Evolutionary conservation across 2,888 invertebrate species (phyloP).

Genomic region (Rhingia rostrata): DNA sequence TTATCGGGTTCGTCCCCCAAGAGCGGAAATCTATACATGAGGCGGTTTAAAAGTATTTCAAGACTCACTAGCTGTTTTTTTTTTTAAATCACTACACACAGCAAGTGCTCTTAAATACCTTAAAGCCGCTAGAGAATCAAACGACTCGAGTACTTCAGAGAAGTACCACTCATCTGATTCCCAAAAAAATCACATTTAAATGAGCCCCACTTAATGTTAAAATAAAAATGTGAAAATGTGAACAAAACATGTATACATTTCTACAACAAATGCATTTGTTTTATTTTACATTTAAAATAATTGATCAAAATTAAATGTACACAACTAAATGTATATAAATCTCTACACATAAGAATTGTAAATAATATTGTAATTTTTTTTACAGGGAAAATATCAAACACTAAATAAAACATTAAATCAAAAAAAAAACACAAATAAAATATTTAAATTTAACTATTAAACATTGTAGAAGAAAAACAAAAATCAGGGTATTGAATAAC

Average conservation of each 20-base stretch:
- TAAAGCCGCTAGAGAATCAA: constrained; percentile 20
- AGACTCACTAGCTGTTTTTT: constrained; percentile 3
- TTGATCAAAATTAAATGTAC: constrained; percentile 1
- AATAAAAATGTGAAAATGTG: constrained; percentile 16
- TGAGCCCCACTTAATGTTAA: constrained; percentile 55
- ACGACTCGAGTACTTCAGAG: constrained; percentile 27
- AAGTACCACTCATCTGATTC: constrained; percentile 42
- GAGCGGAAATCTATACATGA: neutral
- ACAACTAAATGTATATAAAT: neutral
- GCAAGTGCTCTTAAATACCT: constrained; percentile 31
- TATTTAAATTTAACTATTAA: constrained; percentile 24
- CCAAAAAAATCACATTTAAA: constrained; percentile 39
- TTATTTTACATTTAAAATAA: constrained; percentile 28
- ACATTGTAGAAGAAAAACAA: too few relatives aligned
- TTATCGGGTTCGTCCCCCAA: neutral
- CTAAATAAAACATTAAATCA: constrained; percentile 5
- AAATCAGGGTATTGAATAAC: constrained; percentile 61
- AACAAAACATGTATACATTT: neutral
- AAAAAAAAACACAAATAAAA: constrained; percentile 22
- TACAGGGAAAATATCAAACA: constrained; percentile 61
- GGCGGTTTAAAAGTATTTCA: constrained; percentile 13
- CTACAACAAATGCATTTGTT: constrained; percentile 19
- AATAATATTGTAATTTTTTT: constrained; percentile 50
- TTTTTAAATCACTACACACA: neutral
- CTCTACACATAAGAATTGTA: constrained; percentile 14